phyloP scores from a whole-genome alignment of 1,140 invertebrate genomes.

The Sminthurinus signatus region DNA sequence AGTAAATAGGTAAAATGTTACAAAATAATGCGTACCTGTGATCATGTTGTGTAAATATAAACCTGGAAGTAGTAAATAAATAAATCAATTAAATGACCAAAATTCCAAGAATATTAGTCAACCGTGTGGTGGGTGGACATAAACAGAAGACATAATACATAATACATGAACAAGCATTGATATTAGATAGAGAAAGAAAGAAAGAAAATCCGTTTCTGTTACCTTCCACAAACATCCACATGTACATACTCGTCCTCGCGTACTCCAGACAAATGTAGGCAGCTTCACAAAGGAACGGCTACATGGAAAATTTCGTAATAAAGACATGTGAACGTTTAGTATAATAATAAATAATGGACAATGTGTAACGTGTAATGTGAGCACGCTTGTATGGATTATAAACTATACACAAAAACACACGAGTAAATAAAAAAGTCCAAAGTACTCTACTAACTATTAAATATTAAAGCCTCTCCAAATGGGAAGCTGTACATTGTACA shows the following conservation, averaged over 20 bases:
- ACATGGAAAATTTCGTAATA: slow-evolving; percentile 38
- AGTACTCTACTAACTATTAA: neutral
- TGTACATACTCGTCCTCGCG: slow-evolving; percentile 79
- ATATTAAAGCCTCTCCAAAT: too few species aligned
- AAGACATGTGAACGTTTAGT: neutral
- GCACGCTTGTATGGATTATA: neutral
- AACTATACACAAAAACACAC: neutral
- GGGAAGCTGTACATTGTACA: too few species aligned
- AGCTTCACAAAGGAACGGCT: slow-evolving; percentile 73
- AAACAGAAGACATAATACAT: too few species aligned
- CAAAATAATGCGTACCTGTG: slow-evolving; percentile 50
- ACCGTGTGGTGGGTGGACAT: too few species aligned
- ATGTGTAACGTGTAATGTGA: neutral
- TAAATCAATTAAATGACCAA: too few species aligned
- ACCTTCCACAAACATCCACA: slow-evolving; percentile 93
- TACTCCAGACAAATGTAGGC: slow-evolving; percentile 77
- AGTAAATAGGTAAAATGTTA: too few species aligned
- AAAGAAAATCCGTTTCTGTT: too few species aligned
- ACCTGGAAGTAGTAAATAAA: too few species aligned
- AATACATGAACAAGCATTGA: too few species aligned
- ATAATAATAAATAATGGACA: slow-evolving; percentile 37
- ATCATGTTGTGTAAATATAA: slow-evolving; percentile 81
- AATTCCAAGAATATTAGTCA: too few species aligned
- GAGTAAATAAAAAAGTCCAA: neutral
- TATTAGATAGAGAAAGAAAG: too few species aligned